These are phyloP conservation scores for Oryzias sinensis DNA, from an alignment of 2,797 vertebrate genomes.

Conservation along the genomic window DNA sequence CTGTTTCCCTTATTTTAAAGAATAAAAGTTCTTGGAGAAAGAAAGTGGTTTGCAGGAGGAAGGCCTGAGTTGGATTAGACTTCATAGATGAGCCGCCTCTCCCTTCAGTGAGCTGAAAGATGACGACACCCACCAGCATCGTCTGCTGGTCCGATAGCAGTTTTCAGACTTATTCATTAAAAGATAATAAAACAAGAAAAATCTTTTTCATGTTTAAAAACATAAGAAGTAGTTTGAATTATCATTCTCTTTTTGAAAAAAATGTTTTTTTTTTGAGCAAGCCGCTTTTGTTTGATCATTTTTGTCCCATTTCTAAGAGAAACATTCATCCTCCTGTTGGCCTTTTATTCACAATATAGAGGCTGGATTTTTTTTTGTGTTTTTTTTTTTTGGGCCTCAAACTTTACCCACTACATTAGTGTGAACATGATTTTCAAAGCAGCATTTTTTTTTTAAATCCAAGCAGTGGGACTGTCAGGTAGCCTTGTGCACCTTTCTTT, in stretches of 20 bases:
- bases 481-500: constrained; percentile 12
- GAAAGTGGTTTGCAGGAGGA: constrained; percentile 43
- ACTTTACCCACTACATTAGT: constrained; percentile 70
- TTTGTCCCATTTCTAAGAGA: constrained; percentile 48
- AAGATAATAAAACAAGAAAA: constrained; percentile 22
- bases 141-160: constrained; percentile 36
- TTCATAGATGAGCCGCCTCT: constrained; percentile 41
- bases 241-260: constrained; percentile 38
- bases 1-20: no score
- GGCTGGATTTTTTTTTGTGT: constrained; percentile 34
- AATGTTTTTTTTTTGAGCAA: constrained; percentile 46
- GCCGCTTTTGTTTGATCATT: constrained; percentile 44
- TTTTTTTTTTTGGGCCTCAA: constrained; percentile 9
- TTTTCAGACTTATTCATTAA: constrained; percentile 58
- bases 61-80: constrained; percentile 11
- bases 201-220: constrained; percentile 32
- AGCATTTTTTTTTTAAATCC: constrained; percentile 28
- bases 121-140: constrained; percentile 68
- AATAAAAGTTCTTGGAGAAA: constrained; percentile 15
- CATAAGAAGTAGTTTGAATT: constrained; percentile 27
- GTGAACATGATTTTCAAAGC: constrained; percentile 46
- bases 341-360: constrained; percentile 21
- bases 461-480: constrained; percentile 6
- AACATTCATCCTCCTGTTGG: not conserved
- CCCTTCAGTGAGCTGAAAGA: constrained; percentile 63